Evolutionary conservation across 2,113 vertebrate species (phyloP).

Genomic region (Nicator chloris): DNA sequence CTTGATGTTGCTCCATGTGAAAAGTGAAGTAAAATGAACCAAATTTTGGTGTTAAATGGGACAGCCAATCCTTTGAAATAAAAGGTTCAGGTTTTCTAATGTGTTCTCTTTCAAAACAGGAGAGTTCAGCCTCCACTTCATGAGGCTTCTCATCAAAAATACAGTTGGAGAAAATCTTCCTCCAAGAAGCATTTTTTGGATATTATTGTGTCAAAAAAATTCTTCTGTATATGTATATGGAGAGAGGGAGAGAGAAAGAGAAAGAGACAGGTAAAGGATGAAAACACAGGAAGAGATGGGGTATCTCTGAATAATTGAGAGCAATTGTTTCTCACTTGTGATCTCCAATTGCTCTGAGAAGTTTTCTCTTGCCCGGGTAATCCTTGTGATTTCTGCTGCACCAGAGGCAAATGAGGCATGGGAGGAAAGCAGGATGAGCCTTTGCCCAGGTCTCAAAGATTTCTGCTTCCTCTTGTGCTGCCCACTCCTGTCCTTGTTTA

Average conservation of each 20-base stretch:
- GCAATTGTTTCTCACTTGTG: not conserved
- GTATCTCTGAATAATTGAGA: not conserved
- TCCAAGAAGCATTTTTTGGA: not conserved
- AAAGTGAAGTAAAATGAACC: not conserved
- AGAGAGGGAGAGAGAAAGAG: not conserved
- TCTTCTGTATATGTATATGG: not conserved
- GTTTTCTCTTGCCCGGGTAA: not conserved
- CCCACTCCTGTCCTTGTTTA: not conserved
- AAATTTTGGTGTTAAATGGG: not conserved
- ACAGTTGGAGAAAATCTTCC: not conserved
- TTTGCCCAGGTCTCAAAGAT: not conserved
- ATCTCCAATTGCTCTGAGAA: fast-evolving
- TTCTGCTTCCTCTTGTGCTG: not conserved
- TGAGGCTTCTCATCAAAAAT: not conserved
- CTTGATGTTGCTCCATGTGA: not conserved
- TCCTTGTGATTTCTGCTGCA: conserved; percentile 9
- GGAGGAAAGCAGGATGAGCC: not conserved
- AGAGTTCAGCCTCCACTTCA: not conserved
- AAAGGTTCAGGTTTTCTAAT: not conserved
- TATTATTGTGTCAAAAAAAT: not conserved
- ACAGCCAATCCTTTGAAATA: not conserved
- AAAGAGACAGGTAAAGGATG: not conserved
- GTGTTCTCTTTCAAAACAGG: not conserved
- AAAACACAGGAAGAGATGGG: not conserved
- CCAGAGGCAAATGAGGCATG: not conserved